Conservation (phyloP, 35 echinoderm and acorn worm genomes). For the Amphiura filiformis region DNA sequence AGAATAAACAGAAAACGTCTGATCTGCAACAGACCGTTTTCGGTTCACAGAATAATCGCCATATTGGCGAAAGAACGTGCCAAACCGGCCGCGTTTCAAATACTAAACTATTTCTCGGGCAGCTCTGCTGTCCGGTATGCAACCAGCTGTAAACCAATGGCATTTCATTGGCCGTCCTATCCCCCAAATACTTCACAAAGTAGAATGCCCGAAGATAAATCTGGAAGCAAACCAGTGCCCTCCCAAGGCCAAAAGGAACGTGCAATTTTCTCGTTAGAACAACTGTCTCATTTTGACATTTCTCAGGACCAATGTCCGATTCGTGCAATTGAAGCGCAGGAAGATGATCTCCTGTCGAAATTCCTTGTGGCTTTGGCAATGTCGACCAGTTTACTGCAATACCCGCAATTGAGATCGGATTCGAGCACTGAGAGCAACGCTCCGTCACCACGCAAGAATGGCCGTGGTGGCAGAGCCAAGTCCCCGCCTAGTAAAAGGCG, state of each 20-base stretch:
- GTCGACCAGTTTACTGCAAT: slow-evolving; percentile 75
- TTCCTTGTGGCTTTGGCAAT: slow-evolving; percentile 63
- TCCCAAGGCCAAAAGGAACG: neutral
- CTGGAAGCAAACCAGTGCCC: neutral
- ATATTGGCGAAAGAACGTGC: slow-evolving; percentile 26
- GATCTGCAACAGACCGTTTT: neutral
- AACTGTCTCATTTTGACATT: slow-evolving; percentile 36
- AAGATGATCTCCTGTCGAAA: slow-evolving; percentile 80
- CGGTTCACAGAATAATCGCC: slow-evolving; percentile 22
- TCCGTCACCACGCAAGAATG: neutral
- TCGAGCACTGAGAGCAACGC: slow-evolving; percentile 13
- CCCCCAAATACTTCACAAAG: neutral
- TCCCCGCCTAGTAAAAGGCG: slow-evolving; percentile 10
- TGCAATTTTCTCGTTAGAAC: slow-evolving; percentile 22
- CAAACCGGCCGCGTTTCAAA: slow-evolving; percentile 18
- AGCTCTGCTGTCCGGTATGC: neutral
- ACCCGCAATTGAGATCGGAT: slow-evolving; percentile 40
- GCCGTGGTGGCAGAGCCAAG: neutral
- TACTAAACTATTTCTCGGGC: slow-evolving; percentile 2
- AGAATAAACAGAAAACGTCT: neutral
- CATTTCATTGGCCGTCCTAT: slow-evolving; percentile 25
- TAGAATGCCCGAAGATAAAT: neutral
- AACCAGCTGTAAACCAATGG: neutral
- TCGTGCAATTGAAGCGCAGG: slow-evolving; percentile 51
- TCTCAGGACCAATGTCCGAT: slow-evolving; percentile 59